Evolutionary conservation across 2,113 vertebrate species (phyloP).

Genomic region (Polypterus bichir): DNA sequence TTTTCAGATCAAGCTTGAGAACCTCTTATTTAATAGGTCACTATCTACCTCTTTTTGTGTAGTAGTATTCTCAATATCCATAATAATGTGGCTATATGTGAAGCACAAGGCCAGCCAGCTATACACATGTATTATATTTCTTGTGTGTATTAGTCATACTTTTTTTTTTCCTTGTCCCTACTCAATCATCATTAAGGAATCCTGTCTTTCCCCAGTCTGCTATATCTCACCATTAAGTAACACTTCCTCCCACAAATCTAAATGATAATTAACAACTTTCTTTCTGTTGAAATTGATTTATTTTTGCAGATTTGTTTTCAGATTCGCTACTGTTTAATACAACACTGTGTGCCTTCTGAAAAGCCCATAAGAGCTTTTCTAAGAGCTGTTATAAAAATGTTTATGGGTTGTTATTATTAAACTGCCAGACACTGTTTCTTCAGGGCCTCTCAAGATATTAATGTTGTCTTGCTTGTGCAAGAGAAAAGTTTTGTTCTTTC

Average conservation of each 20-base stretch:
- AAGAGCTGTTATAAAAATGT: not conserved
- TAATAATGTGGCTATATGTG: too few species aligned
- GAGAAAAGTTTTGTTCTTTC: not conserved
- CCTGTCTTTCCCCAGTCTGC: too few species aligned
- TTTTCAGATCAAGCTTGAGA: too few species aligned
- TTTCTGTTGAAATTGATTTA: not conserved
- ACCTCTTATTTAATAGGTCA: too few species aligned
- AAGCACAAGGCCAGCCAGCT: too few species aligned
- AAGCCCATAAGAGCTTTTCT: not conserved
- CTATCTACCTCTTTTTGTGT: too few species aligned
- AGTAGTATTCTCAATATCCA: too few species aligned
- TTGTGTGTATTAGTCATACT: too few species aligned
- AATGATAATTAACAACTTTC: too few species aligned
- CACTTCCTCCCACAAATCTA: not conserved
- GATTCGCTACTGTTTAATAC: not conserved
- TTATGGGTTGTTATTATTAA: not conserved
- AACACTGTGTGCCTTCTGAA: not conserved
- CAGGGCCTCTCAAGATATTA: not conserved
- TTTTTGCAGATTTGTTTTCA: not conserved
- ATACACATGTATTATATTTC: too few species aligned
- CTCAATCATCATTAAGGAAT: too few species aligned
- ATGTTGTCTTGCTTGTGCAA: not conserved
- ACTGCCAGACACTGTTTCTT: not conserved
- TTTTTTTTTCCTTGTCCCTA: too few species aligned
- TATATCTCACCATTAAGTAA: not conserved